Base-by-base conservation (phyloP, 2,113 vertebrate genomes). In the Anas platyrhynchos region DNA sequence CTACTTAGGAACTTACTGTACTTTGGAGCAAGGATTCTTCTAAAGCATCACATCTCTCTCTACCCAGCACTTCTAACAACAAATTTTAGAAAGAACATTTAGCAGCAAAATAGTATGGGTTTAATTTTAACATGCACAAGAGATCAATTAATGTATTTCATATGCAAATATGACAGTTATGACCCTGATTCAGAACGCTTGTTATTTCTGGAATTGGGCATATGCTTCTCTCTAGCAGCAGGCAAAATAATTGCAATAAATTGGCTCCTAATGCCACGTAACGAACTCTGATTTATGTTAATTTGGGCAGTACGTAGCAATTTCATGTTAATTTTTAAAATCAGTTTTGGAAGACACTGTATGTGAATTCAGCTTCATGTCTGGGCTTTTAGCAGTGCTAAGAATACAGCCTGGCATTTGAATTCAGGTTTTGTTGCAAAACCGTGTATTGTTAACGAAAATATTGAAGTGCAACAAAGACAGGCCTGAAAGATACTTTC, bases 211-310 rank as follows among this genome's bases (percentile, higher is more conserved):
- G 89, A 96, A 66, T 78, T 97, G 95, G 50, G 96, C 97, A 97
- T 97, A 97, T 94, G 95, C 92, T 74, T 96, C 34, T 93, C 72
- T 93, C 71, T 93, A 97, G 92, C 93, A 96, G 94, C 84, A 96
- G 95, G 97, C 78, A 89, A 97, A 96, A 96, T 93, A 94, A 97
- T 94, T 96, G 94, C 89, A 96, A 96, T 96, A 97, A 97, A 97
- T 96, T 97, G 94, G 67, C 78, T 97, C 79, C 62, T 96, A 97
- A 97, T 97, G 89, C 71, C 86, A 76, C 9, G 50, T 96, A 98
- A 97, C 97, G 93, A 97, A 95, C 86, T 96, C 91, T 96, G 95
- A 98, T 97, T 97, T 97, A 80, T 97, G 91, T 94, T 97, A 97
- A 98, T 97, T 94, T 93, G 73, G 88, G 71, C 78, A 96, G 93